These are phyloP conservation scores for Ecliptopera silaceata DNA, from an alignment of 2,888 invertebrate species.

Conservation along the genomic window DNA sequence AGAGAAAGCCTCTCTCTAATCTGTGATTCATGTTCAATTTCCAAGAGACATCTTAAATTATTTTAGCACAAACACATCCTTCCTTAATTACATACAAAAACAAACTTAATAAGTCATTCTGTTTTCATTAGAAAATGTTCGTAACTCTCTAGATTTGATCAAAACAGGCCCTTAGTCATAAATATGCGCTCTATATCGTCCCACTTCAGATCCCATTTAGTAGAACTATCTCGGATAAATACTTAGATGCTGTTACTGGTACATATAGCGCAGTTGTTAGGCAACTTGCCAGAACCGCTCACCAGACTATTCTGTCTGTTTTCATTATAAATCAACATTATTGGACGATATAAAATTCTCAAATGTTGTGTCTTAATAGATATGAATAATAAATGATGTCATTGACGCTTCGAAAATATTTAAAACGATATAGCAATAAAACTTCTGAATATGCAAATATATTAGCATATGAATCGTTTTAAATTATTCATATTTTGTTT, in stretches of 20 bases:
- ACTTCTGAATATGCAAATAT: slow-evolving; percentile 16
- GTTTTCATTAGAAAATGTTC: slow-evolving; percentile 11
- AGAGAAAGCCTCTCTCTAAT: slow-evolving; percentile 10
- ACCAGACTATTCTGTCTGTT: slow-evolving; percentile 46
- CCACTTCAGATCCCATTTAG: slow-evolving; percentile 46
- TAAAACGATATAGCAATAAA: slow-evolving; percentile 21
- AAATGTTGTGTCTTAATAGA: slow-evolving; percentile 33
- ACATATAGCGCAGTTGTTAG: slow-evolving; percentile 38
- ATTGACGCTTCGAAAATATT: slow-evolving; percentile 38
- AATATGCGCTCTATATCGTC: slow-evolving; percentile 45
- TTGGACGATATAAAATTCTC: slow-evolving; percentile 34
- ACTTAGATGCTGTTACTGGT: slow-evolving; percentile 35
- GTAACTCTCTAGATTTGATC: slow-evolving; percentile 31
- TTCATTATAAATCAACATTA: slow-evolving; percentile 44
- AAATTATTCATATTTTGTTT: slow-evolving; percentile 17
- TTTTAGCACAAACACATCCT: slow-evolving; percentile 9
- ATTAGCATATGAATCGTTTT: slow-evolving; percentile 30
- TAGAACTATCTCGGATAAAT: slow-evolving; percentile 42
- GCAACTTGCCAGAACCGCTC: slow-evolving; percentile 52
- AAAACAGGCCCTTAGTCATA: slow-evolving; percentile 45
- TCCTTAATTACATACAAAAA: slow-evolving; percentile 6
- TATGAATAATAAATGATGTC: slow-evolving; percentile 41
- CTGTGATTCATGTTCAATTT: slow-evolving; percentile 18
- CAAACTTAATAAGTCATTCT: slow-evolving; percentile 11
- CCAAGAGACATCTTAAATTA: slow-evolving; percentile 16